Evolutionary conservation across 2,113 vertebrate genomes (phyloP), one percentile per base, ranked within the genome.

Genomic region (Cheirogaleus medius): DNA sequence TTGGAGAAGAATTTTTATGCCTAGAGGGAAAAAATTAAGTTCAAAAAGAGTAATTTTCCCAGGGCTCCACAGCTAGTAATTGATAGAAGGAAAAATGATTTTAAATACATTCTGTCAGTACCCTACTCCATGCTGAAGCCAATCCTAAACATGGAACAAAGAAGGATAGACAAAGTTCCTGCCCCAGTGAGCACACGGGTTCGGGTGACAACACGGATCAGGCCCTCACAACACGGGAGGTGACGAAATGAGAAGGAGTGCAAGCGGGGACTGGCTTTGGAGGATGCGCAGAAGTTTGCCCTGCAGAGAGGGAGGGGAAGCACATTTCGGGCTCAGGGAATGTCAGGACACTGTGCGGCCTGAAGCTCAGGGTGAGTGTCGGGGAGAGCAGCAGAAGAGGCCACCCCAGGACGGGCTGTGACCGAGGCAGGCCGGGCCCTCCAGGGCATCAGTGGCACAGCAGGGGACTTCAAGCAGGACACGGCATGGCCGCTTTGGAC

Each of bases 401-500:
- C 8, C 8, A 0, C 27, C 37, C 8, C 6, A 0, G 0, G 1
- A 37, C 2, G 29, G 21, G n/a, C 20, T 25, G 2, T 23, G 69
- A 37, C 2, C 20, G 63, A 96, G 52, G 11, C 32, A 78, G 44
- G 14, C 20, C 0, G 25, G 77, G 13, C 44, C 27, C 39, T 27
- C n/a, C 21, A 39, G 60, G 68, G 34, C 9, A 14, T 4, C 1
- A 5, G 34, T 23, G 17, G 29, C 18, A 49, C 63, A 18, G 52
- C n/a, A 52, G 64, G 66, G 27, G 37, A 64, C 32, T 29, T 73
- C 47, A 58, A 56, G 58, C n/a, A 27, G 49, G 18, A 37, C 44
- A 60, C 17, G 29, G 52, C 17, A 17, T 3, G 13, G 12, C 12
- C 58, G 13, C 29, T 25, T 23, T n/a, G 49, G 74, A 39, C 18